A percentile compares a stretch with the other conserved stretches of the same genome.
These are phyloP conservation scores for Distichodus sexfasciatus DNA, from an alignment of 2,797 vertebrate genomes.

Conservation along the genomic window DNA sequence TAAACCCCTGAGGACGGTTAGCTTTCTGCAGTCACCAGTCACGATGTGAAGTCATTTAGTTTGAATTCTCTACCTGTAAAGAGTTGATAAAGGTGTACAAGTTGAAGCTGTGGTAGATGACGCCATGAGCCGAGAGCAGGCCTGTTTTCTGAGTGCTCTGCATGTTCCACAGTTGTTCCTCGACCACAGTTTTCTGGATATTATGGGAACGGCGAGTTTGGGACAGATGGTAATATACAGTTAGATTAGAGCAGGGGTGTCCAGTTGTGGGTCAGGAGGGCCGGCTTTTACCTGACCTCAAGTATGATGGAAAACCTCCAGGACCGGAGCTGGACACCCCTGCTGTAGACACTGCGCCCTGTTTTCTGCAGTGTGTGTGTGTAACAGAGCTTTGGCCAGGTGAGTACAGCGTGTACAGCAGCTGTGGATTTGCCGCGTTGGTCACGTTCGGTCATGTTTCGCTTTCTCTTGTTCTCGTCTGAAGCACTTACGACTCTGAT, in stretches of 20 bases:
- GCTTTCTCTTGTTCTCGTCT: neutral
- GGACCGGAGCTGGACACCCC: too few species aligned
- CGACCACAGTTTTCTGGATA: neutral
- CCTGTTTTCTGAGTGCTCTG: too few species aligned
- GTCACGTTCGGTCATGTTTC: neutral
- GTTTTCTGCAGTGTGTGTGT: neutral
- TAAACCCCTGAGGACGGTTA: conserved; percentile 13
- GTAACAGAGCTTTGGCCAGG: conserved; percentile 1
- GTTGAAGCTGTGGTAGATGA: neutral
- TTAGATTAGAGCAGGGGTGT: neutral
- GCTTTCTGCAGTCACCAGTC: neutral
- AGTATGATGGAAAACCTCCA: too few species aligned
- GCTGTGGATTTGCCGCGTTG: neutral
- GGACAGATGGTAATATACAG: neutral
- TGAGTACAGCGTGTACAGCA: neutral
- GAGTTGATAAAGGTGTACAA: neutral
- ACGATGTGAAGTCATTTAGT: neutral
- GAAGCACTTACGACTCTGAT: conserved; percentile 6
- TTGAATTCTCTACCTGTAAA: conserved; percentile 7
- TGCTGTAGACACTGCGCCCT: neutral
- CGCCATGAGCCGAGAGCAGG: too few species aligned
- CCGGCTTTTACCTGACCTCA: neutral
- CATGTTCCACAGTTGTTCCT: too few species aligned
- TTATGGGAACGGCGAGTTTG: neutral
- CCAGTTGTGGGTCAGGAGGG: neutral